phyloP scores from a whole-genome alignment of 2,113 vertebrate species.

The Pavo muticus region DNA sequence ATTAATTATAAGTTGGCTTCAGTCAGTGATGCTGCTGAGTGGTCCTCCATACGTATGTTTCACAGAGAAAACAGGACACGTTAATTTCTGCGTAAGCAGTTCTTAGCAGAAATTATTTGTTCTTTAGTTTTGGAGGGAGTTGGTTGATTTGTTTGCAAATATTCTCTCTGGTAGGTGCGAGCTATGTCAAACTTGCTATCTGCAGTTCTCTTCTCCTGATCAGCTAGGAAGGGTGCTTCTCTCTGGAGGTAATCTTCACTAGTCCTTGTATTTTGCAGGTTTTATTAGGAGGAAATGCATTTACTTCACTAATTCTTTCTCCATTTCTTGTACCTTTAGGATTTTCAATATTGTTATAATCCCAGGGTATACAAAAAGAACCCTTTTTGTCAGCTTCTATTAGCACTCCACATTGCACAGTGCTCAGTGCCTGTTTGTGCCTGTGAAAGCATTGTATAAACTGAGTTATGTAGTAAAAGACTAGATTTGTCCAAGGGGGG shows the following conservation, averaged over 20 bases:
- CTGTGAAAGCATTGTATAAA: not conserved
- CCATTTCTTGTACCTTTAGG: not conserved
- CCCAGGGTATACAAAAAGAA: not conserved
- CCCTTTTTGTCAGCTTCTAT: not conserved
- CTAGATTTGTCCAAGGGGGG: not conserved
- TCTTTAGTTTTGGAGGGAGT: not conserved
- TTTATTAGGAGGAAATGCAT: not conserved
- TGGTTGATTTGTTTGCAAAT: not conserved
- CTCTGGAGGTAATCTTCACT: not conserved
- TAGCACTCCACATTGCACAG: not conserved
- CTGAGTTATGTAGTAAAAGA: not conserved
- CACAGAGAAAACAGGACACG: not conserved
- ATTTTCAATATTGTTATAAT: not conserved
- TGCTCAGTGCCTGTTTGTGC: not conserved
- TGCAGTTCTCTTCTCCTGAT: not conserved
- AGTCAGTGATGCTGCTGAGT: not conserved
- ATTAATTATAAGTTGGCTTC: not conserved
- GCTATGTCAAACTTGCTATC: not conserved
- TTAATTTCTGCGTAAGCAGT: not conserved
- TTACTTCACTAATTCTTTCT: not conserved
- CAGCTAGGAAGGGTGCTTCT: not conserved
- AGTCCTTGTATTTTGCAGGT: not conserved
- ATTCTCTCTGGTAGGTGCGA: not conserved
- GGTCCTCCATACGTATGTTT: fast-evolving
- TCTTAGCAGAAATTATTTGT: not conserved